These are phyloP conservation scores for Falco novaeseelandiae DNA, from an alignment of 2,797 vertebrate species.

Conservation along the genomic window DNA sequence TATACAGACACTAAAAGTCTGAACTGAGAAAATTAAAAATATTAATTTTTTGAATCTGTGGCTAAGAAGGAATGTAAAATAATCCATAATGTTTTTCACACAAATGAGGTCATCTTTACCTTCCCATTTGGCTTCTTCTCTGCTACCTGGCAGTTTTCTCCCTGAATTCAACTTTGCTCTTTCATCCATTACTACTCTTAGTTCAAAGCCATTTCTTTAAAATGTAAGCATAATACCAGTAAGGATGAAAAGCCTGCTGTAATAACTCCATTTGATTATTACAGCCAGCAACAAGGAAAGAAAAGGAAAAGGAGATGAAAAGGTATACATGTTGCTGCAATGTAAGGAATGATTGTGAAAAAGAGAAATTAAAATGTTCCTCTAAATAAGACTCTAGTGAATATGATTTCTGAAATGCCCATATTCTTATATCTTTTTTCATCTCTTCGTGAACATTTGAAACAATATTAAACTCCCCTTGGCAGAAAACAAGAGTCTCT, in stretches of 20 bases:
- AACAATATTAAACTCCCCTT: background rate
- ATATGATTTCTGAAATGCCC: background rate
- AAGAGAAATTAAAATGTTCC: background rate
- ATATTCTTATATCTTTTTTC: background rate
- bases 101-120: background rate
- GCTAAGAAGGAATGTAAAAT: background rate
- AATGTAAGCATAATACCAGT: background rate
- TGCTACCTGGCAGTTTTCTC: background rate
- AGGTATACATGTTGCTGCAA: background rate
- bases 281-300: background rate
- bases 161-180: background rate
- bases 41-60: slow-evolving; percentile 28
- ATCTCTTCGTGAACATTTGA: background rate
- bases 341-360: background rate
- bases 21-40: slow-evolving; percentile 49
- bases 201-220: slow-evolving; percentile 28
- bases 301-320: background rate
- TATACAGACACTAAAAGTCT: background rate
- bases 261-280: background rate
- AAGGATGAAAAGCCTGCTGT: background rate
- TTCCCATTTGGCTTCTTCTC: background rate
- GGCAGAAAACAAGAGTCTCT: background rate
- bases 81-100: background rate
- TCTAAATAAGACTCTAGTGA: background rate
- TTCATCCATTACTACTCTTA: background rate